Evolutionary conservation across 1,140 invertebrate genomes (phyloP), one percentile per base, ranked within the genome.

Genomic region (Macrobrachium rosenbergii): DNA sequence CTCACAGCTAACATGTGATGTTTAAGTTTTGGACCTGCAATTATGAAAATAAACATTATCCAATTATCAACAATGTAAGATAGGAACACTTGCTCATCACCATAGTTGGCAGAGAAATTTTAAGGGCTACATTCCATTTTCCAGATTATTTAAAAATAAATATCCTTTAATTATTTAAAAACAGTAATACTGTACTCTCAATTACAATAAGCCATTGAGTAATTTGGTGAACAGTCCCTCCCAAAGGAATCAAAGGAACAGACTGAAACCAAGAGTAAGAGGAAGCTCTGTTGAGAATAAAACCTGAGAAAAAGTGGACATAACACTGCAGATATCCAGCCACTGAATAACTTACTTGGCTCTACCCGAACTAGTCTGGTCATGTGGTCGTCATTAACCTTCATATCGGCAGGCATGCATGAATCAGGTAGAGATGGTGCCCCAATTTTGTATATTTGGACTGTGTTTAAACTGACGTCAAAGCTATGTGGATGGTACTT

Each of bases 391-490:
- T 97, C 98, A 91, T 97, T 96, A 0, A 95, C 94, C 91, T 97
- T 97, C 96, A 99, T 98, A 45, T 98, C 98, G 67, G 99, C 93
- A 12, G 98, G 98, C 94, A 99, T 95, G 91, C 97, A 98, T 0
- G 97, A 98, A 90, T 97, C 97, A 1, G 98, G 98, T 73, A 99
- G 92, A 5, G 96, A 94, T 0, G 98, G 97, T 0, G 97, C 97
- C 45, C 98, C 98, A 91, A 99, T 97, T 94, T 99, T 99, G 91
- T 95, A 99, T 23, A 99, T 94, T 89, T 93, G 92, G 52, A 94
- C 91, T 64, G 93, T 92, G 73, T 89, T 88, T 88, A 93, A 93
- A 72, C 89, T 90, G 11, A 93, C 90, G 67, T 92, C 91, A 90
- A 92, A 92, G 28, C 91, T 91, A 89, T 91, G 91, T 23, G 90